These are phyloP conservation scores for Crypturellus tataupa DNA, from an alignment of 2,797 vertebrate genomes.

Conservation along the genomic window DNA sequence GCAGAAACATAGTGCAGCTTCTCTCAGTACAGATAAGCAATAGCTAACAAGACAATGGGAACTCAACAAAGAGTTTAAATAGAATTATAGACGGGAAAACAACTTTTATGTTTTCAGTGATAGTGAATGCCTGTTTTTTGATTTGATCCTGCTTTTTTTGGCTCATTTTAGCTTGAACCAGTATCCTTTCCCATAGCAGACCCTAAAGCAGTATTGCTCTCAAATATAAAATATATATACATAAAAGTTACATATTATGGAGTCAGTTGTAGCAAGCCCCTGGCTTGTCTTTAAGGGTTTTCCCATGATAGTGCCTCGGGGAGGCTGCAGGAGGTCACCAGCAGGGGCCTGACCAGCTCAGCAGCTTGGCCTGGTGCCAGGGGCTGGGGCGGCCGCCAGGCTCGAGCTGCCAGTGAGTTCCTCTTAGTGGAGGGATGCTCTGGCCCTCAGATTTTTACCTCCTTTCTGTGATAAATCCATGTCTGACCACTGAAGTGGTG, in stretches of 20 bases:
- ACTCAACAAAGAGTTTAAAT: background rate
- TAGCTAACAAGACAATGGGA: background rate
- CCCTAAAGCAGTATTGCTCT: background rate
- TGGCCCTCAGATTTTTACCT: background rate
- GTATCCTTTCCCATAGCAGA: background rate
- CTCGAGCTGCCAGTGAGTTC: background rate
- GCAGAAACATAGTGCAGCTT: background rate
- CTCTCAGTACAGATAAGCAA: background rate
- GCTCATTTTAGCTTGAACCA: background rate
- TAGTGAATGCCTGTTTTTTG: background rate
- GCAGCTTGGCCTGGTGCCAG: fast-evolving
- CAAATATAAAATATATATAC: too few relatives aligned
- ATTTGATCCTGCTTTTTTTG: background rate
- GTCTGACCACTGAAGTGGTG: background rate
- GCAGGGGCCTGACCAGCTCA: background rate
- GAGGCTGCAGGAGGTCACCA: background rate
- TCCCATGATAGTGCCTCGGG: background rate
- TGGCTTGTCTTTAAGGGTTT: background rate
- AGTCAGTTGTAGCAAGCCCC: background rate
- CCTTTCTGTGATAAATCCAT: background rate
- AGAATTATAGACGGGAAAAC: background rate
- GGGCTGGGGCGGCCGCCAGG: background rate
- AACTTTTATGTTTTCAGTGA: background rate
- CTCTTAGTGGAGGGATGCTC: background rate
- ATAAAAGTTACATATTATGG: background rate